Percentiles rank a stretch among this genome's conserved stretches.
These are phyloP conservation scores for Brachypteracias leptosomus DNA, from an alignment of 2,113 vertebrate genomes.

Conservation along the genomic window DNA sequence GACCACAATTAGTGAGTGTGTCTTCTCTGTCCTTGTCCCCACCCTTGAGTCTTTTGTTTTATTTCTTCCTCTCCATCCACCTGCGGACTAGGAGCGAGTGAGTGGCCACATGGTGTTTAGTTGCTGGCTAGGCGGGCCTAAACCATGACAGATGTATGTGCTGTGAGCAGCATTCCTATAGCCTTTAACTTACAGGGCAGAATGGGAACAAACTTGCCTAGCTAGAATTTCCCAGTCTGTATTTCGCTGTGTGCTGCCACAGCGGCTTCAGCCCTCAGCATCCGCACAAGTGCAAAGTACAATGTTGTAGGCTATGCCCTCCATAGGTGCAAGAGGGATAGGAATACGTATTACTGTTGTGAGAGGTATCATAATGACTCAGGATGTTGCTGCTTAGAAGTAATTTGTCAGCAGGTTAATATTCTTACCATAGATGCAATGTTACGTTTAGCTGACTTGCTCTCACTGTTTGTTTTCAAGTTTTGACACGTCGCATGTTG, in stretches of 20 bases:
- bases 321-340: rapidly evolving
- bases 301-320: not conserved
- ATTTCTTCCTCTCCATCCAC: not conserved
- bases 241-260: not conserved
- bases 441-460: not conserved
- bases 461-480: not conserved
- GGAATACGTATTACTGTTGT: not conserved
- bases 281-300: not conserved
- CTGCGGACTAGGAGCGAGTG: not conserved
- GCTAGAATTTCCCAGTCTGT: not conserved
- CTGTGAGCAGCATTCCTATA: not conserved
- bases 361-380: not conserved
- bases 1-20: not conserved
- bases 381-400: not conserved
- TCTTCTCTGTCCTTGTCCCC: not conserved
- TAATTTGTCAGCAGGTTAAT: not conserved
- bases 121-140: not conserved
- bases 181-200: not conserved
- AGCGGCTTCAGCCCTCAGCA: not conserved
- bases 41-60: not conserved
- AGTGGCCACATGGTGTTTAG: not conserved
- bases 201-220: not conserved
- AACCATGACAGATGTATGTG: not conserved
- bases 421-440: not conserved
- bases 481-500: not conserved